These are phyloP conservation scores for Porites divaricata DNA, from an alignment of 92 coral and sea anemone genomes.

Conservation along the genomic window DNA sequence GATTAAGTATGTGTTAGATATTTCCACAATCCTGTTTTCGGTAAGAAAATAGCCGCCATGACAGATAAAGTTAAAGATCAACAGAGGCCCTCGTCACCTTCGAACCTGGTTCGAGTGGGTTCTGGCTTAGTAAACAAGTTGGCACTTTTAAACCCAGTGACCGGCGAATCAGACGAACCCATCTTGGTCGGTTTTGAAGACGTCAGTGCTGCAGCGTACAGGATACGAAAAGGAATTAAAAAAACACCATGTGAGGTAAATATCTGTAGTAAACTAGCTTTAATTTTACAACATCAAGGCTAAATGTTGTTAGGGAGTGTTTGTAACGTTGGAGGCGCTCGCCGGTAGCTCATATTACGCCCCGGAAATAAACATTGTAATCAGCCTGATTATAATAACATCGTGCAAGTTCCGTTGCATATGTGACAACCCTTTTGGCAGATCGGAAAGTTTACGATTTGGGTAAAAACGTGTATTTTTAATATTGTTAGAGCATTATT, in stretches of 20 bases:
- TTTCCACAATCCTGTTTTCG: neutral
- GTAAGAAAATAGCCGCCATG: neutral
- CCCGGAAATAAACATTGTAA: too few species aligned
- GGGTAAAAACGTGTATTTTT: too few species aligned
- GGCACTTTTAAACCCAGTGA: conserved; percentile 21
- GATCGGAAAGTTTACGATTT: too few species aligned
- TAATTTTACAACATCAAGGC: too few species aligned
- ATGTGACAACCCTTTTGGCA: too few species aligned
- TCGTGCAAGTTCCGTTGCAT: too few species aligned
- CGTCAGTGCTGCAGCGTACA: conserved; percentile 75
- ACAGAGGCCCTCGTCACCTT: neutral
- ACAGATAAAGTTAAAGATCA: neutral
- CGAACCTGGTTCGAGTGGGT: neutral
- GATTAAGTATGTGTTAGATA: neutral
- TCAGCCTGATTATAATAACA: too few species aligned
- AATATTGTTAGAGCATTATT: too few species aligned
- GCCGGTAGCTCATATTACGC: too few species aligned
- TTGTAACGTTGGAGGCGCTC: too few species aligned
- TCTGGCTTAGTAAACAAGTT: neutral
- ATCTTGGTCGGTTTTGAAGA: conserved; percentile 72
- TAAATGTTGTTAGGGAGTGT: too few species aligned
- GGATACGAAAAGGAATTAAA: conserved; percentile 73
- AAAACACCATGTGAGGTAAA: conserved; percentile 79
- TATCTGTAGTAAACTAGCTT: neutral
- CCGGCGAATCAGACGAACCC: conserved; percentile 60